Base-by-base conservation (phyloP, 2,888 invertebrate species). In the Helleia helle region DNA sequence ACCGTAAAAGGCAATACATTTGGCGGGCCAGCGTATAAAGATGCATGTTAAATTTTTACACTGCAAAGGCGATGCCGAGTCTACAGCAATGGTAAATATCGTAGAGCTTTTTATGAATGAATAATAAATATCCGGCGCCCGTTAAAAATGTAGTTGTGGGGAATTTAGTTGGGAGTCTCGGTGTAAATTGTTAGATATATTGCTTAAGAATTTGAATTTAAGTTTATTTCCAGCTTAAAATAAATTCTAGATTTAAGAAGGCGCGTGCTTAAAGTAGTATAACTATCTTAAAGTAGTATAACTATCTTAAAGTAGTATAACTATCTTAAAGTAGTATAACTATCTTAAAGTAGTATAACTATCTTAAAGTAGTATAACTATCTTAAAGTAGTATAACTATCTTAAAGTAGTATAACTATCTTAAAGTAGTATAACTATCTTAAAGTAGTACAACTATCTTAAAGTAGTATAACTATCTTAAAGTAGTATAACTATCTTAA, bases 41-140 rank as follows among this genome's bases (percentile, higher is more conserved):
- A 62, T 63, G 65, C 46, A 56, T 56, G 62, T 59, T 77, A 65
- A 67, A 76, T 77, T 70, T 74, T 75, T 74, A 76, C 77, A 71
- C 67, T 60, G 70, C 64, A 70, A 71, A 62, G 71, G 28, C 69
- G 73, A 73, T 72, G 69, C 58, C 48, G 56, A 64, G 64, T 63
- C 62, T 67, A 54, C 67, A 57, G 71, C 76, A 76, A 79, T 79
- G 73, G 74, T 79, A 80, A 80, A 80, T 75, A 80, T 75, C 72
- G 67, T 62, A 62, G 67, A 64, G 70, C 71, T 74, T 68, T 69
- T 72, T 70, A 72, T 71, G 71, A 68, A 73, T 80, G 70, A 79
- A 79, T 80, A 72, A 80, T 74, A 76, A 59, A 73, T 70, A 71
- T 59, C 56, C 60, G 60, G 60, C 51, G 56, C 49, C 52, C 55